Conservation (phyloP, 2,888 invertebrate genomes). For the Minunthozetes semirufus region DNA sequence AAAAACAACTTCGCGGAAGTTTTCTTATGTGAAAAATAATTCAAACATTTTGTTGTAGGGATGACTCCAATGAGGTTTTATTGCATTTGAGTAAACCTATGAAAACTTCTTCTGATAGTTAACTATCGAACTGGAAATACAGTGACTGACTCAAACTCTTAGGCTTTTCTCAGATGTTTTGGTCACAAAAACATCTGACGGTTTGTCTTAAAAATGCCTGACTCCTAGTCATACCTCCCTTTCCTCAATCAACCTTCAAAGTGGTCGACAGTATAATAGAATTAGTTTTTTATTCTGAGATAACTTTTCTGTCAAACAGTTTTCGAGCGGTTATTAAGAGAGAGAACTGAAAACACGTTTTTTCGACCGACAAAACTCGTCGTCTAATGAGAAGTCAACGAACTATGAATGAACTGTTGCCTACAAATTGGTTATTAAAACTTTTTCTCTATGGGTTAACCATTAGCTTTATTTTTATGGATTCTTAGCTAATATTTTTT, state of each 20-base stretch:
- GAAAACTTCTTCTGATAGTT: neutral
- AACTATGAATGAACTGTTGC: constrained; percentile 26
- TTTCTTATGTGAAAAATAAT: neutral
- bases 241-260: constrained; percentile 5
- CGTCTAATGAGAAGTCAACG: constrained; percentile 21
- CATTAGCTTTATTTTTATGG: neutral
- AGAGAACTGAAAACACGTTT: constrained; percentile 12
- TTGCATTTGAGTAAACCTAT: neutral
- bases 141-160: neutral
- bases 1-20: constrained; percentile 20
- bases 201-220: neutral
- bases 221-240: neutral
- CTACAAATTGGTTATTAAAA: constrained; percentile 7
- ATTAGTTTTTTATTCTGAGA: neutral
- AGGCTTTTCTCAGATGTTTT: neutral
- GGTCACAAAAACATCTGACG: neutral
- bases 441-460: neutral
- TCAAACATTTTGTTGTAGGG: neutral
- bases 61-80: neutral
- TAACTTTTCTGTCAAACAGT: constrained; percentile 4
- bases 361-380: constrained; percentile 21
- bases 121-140: constrained; percentile 10
- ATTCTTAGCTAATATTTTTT: too few relatives aligned
- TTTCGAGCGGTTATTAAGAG: neutral
- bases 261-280: neutral